These are phyloP conservation scores for Arbacia lixula DNA, from an alignment of 53 echinoderm and acorn worm species.

Conservation along the genomic window DNA sequence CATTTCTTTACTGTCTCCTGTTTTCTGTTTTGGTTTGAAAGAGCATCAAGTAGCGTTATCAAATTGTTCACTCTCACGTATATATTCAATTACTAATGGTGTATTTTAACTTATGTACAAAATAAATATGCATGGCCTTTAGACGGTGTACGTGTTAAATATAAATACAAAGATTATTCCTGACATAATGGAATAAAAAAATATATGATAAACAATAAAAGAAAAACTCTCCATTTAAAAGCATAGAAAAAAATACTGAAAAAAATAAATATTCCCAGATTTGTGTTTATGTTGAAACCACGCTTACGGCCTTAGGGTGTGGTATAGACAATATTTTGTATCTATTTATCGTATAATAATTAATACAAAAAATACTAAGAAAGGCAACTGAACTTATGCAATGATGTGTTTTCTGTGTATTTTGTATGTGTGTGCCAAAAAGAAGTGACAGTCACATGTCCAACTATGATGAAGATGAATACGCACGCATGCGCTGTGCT, in stretches of 20 bases:
- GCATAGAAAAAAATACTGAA: too few species aligned
- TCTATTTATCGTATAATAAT: constrained; percentile 47
- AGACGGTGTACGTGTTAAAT: not conserved
- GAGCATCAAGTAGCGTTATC: not conserved
- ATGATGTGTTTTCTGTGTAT: constrained; percentile 54
- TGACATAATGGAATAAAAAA: too few species aligned
- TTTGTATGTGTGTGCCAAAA: constrained; percentile 54
- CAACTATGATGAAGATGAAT: constrained; percentile 1
- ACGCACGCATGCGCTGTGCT: constrained; percentile 25
- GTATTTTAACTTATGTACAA: constrained; percentile 55
- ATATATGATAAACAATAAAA: too few species aligned
- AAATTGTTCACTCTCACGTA: not conserved
- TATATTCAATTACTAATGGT: constrained; percentile 47
- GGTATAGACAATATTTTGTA: too few species aligned
- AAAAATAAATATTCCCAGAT: too few species aligned
- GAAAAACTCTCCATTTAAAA: too few species aligned
- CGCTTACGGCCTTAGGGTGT: too few species aligned
- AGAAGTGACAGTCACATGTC: constrained; percentile 12
- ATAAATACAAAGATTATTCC: too few species aligned
- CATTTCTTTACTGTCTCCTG: constrained; percentile 15
- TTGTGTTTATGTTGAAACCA: too few species aligned
- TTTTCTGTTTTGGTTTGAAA: constrained; percentile 12
- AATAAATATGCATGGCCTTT: constrained; percentile 54
- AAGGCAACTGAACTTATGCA: constrained; percentile 61
- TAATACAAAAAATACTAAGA: constrained; percentile 23